Percentiles rank a stretch among this genome's conserved stretches.
These are phyloP conservation scores for Zaprionus inermis DNA, from an alignment of 1,140 invertebrate genomes.

Conservation along the genomic window DNA sequence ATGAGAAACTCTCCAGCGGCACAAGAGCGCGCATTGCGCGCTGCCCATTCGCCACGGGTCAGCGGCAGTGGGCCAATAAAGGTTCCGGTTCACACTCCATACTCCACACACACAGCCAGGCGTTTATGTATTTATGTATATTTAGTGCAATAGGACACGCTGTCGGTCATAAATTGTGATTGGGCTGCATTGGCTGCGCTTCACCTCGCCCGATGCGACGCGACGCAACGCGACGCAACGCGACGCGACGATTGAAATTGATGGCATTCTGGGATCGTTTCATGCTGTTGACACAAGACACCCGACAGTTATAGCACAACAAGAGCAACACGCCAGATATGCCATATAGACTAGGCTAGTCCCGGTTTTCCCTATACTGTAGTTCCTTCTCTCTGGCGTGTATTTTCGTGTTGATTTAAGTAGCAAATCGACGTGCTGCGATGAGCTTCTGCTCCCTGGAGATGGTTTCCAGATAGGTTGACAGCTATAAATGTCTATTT, in stretches of 20 bases:
- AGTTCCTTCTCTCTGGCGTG: not conserved
- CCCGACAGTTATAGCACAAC: conserved; percentile 30
- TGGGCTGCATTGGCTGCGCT: conserved; percentile 21
- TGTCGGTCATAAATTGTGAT: conserved; percentile 61
- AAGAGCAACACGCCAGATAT: not conserved
- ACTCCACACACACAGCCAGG: not conserved
- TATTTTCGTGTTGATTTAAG: not conserved
- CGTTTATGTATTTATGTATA: conserved; percentile 18
- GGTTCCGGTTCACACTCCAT: conserved; percentile 42
- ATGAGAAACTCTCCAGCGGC: conserved; percentile 22
- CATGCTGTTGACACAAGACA: conserved; percentile 43
- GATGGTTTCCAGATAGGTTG: not conserved
- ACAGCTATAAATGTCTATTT: not conserved
- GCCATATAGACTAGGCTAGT: not conserved
- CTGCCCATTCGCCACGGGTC: conserved; percentile 54
- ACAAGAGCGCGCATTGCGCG: conserved; percentile 1
- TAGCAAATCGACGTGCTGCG: not conserved
- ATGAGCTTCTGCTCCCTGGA: not conserved
- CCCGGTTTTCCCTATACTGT: not conserved
- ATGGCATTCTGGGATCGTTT: conserved; percentile 46
- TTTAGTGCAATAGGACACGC: conserved; percentile 56
- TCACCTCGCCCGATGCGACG: conserved; percentile 24
- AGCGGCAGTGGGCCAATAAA: conserved; percentile 42
- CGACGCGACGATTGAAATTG: conserved; percentile 50
- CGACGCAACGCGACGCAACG: too few species aligned